Conservation (phyloP, 2,797 vertebrate species). For the Sebastes aleutianus region DNA sequence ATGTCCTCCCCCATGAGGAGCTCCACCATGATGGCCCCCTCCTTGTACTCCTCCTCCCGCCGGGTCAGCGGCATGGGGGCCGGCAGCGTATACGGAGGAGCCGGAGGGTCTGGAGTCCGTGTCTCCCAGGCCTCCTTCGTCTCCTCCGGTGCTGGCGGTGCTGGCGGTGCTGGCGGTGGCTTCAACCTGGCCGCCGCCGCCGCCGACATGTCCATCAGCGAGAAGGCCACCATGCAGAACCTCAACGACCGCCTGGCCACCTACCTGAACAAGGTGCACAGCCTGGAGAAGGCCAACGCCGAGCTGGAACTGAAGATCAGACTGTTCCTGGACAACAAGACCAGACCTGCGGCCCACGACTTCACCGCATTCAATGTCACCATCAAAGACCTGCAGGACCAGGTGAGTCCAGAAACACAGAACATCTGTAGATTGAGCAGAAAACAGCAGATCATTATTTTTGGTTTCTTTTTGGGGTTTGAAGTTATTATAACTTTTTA, state of each 20-base stretch:
- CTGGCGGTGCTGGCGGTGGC: neutral
- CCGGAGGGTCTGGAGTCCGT: slow-evolving; percentile 64
- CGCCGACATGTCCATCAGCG: neutral
- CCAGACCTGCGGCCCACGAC: neutral
- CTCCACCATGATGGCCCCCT: neutral
- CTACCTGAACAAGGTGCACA: slow-evolving; percentile 74
- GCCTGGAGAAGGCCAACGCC: neutral
- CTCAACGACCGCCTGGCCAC: slow-evolving; percentile 76
- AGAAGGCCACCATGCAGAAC: slow-evolving; percentile 77
- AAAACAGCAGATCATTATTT: too few relatives aligned
- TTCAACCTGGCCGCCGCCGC: neutral
- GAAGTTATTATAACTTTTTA: neutral
- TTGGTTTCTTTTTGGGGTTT: neutral
- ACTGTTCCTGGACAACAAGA: neutral
- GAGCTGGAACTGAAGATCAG: neutral
- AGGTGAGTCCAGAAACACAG: neutral
- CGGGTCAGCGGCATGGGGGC: slow-evolving; percentile 15
- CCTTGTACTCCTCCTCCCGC: neutral
- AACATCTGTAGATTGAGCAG: too few relatives aligned
- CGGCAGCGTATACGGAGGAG: slow-evolving; percentile 78
- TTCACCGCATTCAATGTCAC: neutral
- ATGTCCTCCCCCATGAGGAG: neutral
- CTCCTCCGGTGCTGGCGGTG: neutral
- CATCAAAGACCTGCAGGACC: neutral
- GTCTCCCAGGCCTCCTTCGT: slow-evolving; percentile 37